phyloP scores from a whole-genome alignment of 2,888 invertebrate genomes.

The Pseudanteris insignis region DNA sequence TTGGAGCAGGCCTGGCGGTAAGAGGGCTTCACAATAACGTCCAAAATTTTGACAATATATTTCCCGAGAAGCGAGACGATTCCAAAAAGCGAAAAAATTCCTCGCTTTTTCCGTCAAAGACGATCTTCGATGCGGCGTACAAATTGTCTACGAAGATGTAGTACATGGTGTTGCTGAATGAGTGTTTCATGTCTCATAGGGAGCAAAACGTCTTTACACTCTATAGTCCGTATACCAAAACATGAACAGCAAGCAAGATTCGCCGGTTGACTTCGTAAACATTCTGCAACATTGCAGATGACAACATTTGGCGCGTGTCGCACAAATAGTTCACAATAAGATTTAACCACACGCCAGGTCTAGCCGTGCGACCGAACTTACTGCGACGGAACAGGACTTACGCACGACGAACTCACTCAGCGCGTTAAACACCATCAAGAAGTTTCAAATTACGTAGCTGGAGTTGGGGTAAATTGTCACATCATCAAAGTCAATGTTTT shows the following conservation, averaged over 20 bases:
- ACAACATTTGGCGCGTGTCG: slow-evolving; percentile 6
- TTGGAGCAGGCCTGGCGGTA: too few relatives aligned
- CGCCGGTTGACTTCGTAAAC: slow-evolving; percentile 29
- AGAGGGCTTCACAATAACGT: slow-evolving; percentile 3
- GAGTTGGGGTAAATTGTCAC: slow-evolving; percentile 15
- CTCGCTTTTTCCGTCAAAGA: slow-evolving; percentile 26
- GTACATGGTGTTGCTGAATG: slow-evolving; percentile 16
- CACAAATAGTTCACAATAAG: slow-evolving; percentile 9
- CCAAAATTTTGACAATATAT: slow-evolving; percentile 1
- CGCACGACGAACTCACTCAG: slow-evolving; percentile 18
- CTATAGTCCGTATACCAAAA: slow-evolving; percentile 45
- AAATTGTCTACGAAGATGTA: slow-evolving; percentile 25
- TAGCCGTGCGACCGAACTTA: slow-evolving; percentile 12
- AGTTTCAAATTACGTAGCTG: slow-evolving; percentile 9
- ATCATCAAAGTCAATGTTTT: slow-evolving; percentile 13
- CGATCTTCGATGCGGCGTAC: slow-evolving; percentile 12
- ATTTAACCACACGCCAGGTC: slow-evolving; percentile 9
- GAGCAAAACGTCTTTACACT: slow-evolving; percentile 47
- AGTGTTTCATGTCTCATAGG: slow-evolving; percentile 33
- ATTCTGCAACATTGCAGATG: slow-evolving; percentile 5
- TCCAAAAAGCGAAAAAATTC: slow-evolving; percentile 1
- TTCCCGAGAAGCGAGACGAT: slow-evolving; percentile 6
- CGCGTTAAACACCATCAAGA: slow-evolving; percentile 14
- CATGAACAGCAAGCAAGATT: slow-evolving; percentile 46
- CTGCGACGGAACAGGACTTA: too few relatives aligned